phyloP scores from a whole-genome alignment of 30 jellyfish, hydroid and myxozoan genomes.

The Aurelia coerulea region DNA sequence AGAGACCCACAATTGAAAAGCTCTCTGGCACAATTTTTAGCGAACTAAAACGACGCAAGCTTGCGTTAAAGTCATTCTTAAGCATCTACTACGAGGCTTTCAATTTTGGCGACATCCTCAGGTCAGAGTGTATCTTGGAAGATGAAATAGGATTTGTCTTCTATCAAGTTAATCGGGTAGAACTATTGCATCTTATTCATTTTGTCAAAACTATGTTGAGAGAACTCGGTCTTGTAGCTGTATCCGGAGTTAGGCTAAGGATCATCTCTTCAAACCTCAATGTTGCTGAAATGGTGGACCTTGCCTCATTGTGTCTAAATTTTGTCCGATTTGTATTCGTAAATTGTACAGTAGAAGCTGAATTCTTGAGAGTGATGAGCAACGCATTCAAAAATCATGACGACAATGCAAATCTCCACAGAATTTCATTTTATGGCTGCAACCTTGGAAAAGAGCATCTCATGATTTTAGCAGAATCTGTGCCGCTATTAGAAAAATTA shows the following conservation, averaged over 20 bases:
- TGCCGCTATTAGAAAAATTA: neutral
- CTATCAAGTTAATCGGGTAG: constrained; percentile 2
- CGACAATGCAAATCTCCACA: neutral
- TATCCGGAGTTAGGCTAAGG: neutral
- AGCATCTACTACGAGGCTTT: constrained; percentile 24
- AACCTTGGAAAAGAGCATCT: neutral
- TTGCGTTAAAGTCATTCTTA: constrained; percentile 11
- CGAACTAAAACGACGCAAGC: neutral
- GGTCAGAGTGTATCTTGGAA: neutral
- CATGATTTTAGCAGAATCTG: neutral
- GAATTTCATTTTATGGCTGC: neutral
- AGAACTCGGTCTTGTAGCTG: constrained; percentile 7
- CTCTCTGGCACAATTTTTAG: neutral
- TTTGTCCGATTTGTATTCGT: neutral
- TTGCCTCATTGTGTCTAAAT: constrained; percentile 3
- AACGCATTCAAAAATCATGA: neutral
- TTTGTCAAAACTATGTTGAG: constrained; percentile 1
- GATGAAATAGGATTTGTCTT: constrained; percentile 6
- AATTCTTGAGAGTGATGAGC: neutral
- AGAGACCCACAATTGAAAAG: neutral
- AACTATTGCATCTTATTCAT: constrained; percentile 10
- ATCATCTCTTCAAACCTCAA: constrained; percentile 1
- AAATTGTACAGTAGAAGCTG: neutral
- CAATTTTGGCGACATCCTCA: constrained; percentile 8
- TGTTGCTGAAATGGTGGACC: neutral